These are phyloP conservation scores for Syngnathus scovelli DNA, from an alignment of 2,113 vertebrate species.

Conservation along the genomic window DNA sequence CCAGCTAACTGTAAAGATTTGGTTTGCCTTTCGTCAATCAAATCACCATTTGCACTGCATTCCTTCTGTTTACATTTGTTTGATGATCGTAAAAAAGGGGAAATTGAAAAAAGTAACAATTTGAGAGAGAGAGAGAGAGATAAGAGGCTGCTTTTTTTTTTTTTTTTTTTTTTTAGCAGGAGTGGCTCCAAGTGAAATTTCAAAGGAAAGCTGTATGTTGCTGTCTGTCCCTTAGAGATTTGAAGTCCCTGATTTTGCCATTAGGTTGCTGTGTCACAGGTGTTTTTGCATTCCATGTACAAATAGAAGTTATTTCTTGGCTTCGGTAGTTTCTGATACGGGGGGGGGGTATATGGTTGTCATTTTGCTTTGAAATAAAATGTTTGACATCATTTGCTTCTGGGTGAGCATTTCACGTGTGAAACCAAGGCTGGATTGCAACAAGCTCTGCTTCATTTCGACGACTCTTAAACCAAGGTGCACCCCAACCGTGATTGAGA, in stretches of 20 bases:
- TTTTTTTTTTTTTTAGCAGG: neutral
- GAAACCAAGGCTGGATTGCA: too few species aligned
- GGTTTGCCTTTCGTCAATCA: too few species aligned
- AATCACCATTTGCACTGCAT: too few species aligned
- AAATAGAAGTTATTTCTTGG: conserved; percentile 52
- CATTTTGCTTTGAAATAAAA: conserved; percentile 76
- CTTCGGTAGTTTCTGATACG: conserved; percentile 71
- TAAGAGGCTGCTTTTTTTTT: too few species aligned
- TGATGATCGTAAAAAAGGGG: too few species aligned
- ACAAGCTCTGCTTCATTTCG: too few species aligned
- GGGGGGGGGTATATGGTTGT: conserved; percentile 59
- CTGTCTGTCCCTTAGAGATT: neutral
- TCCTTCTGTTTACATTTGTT: too few species aligned
- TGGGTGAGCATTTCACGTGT: neutral
- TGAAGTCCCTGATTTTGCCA: neutral
- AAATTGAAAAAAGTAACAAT: too few species aligned
- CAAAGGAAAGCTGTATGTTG: neutral
- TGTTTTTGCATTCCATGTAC: conserved; percentile 74
- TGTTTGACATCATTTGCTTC: conserved; percentile 64
- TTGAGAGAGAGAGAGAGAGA: too few species aligned
- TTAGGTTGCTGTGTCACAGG: conserved; percentile 47
- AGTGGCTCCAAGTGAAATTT: neutral
- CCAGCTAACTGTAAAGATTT: too few species aligned
- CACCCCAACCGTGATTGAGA: too few species aligned
- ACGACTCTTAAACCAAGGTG: too few species aligned